phyloP scores from a whole-genome alignment of 2,888 invertebrate species.

The Acronicta leporina region DNA sequence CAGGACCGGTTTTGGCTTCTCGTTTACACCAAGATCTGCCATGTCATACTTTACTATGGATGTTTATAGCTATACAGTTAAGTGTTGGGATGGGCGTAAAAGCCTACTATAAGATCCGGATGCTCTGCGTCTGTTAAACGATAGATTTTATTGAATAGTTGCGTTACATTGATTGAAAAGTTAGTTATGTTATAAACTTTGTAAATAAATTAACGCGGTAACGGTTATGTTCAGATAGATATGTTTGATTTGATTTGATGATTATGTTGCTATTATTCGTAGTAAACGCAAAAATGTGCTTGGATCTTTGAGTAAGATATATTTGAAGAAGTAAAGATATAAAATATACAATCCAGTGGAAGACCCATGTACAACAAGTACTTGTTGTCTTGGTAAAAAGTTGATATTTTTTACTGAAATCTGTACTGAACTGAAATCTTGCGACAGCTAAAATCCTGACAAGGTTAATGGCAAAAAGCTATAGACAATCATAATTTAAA shows the following conservation, averaged over 20 bases:
- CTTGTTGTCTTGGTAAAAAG: constrained; percentile 20
- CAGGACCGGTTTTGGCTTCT: constrained; percentile 83
- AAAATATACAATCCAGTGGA: too few relatives aligned
- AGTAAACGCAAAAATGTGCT: too few relatives aligned
- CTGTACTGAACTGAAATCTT: constrained; percentile 6
- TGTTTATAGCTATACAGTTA: constrained; percentile 51
- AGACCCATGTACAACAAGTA: too few relatives aligned
- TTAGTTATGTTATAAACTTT: constrained; percentile 19
- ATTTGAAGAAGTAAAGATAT: too few relatives aligned
- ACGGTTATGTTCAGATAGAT: not conserved
- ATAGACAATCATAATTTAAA: constrained; percentile 14
- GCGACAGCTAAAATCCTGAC: constrained; percentile 1
- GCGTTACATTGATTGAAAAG: constrained; percentile 19
- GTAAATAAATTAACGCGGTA: constrained; percentile 8
- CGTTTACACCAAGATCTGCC: constrained; percentile 73
- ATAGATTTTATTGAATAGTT: constrained; percentile 25
- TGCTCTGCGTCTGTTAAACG: constrained; percentile 30
- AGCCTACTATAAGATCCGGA: constrained; percentile 27
- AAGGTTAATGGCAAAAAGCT: constrained; percentile 20
- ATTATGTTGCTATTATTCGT: too few relatives aligned
- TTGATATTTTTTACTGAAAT: constrained; percentile 13
- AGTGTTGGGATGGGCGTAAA: constrained; percentile 46
- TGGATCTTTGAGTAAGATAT: too few relatives aligned
- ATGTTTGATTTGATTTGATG: too few relatives aligned
- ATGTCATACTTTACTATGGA: constrained; percentile 66